Conservation (phyloP, 64 coral and sea anemone species). For the Acropora yongei region DNA sequence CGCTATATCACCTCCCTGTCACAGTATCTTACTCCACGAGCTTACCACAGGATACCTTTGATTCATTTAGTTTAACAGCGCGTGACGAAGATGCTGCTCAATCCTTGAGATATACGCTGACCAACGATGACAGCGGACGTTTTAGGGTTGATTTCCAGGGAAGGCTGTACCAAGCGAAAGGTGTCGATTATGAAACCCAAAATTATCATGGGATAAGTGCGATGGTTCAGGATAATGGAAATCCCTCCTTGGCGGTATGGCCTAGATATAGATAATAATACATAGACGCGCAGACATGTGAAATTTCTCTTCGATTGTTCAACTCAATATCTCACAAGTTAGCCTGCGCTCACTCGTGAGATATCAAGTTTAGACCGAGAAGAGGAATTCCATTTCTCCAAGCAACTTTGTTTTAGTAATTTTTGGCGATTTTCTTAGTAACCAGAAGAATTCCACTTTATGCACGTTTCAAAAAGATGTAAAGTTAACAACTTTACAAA, state of each 20-base stretch:
- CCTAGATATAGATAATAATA: not conserved
- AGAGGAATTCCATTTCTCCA: too few relatives aligned
- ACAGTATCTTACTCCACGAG: too few relatives aligned
- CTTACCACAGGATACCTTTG: not conserved
- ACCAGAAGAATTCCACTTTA: too few relatives aligned
- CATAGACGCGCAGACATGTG: not conserved
- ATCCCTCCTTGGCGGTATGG: slow-evolving; percentile 60
- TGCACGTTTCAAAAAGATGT: too few relatives aligned
- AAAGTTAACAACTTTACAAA: too few relatives aligned
- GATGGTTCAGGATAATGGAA: slow-evolving; percentile 73
- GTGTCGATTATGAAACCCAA: slow-evolving; percentile 75
- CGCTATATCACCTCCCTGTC: too few relatives aligned
- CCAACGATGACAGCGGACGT: slow-evolving; percentile 75
- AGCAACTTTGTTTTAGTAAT: too few relatives aligned
- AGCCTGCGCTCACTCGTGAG: too few relatives aligned
- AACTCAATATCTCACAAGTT: too few relatives aligned
- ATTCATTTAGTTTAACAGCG: slow-evolving; percentile 39
- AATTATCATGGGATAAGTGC: slow-evolving; percentile 60
- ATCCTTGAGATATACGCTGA: slow-evolving; percentile 60
- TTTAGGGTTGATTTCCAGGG: slow-evolving; percentile 71
- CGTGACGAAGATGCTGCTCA: slow-evolving; percentile 70
- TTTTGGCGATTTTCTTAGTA: too few relatives aligned
- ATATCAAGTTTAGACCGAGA: too few relatives aligned
- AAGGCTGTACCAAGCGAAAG: slow-evolving; percentile 67
- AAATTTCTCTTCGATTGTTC: too few relatives aligned